A percentile compares a stretch with the other conserved stretches of the same genome.
Conservation (phyloP, 1,140 invertebrate genomes). For the Bombus confusus region DNA sequence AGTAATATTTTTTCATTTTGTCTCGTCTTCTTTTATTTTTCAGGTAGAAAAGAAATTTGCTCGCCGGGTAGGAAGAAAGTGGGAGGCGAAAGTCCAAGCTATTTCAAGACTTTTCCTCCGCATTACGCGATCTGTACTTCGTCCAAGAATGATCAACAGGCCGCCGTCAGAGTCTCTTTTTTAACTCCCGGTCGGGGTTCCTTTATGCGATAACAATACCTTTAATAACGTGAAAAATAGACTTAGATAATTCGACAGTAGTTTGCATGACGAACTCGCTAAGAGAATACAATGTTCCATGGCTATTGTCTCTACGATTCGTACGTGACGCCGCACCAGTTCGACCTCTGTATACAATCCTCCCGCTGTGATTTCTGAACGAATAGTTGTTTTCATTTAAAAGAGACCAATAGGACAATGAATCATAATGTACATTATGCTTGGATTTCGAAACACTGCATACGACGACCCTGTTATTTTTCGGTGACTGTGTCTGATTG, state of each 20-base stretch:
- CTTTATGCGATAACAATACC: conserved; percentile 28
- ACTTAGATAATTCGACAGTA: not conserved
- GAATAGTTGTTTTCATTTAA: not conserved
- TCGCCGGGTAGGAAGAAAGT: not conserved
- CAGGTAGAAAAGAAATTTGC: conserved; percentile 4
- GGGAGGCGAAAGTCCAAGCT: not conserved
- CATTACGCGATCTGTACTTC: not conserved
- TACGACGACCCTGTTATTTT: not conserved
- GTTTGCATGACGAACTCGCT: not conserved
- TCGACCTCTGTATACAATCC: not conserved
- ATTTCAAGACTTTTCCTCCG: not conserved
- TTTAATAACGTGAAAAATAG: conserved; percentile 24
- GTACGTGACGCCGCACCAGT: not conserved
- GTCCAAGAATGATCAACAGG: conserved; percentile 12
- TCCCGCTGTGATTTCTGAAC: not conserved
- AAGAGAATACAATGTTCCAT: not conserved
- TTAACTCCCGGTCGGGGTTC: not conserved
- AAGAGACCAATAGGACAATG: not conserved
- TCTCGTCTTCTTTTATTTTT: not conserved
- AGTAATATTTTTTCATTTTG: no score
- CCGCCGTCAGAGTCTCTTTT: not conserved
- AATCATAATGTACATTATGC: not conserved
- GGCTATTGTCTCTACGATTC: not conserved
- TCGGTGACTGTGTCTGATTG: not conserved
- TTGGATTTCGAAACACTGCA: not conserved